Percentiles rank a stretch among this genome's conserved stretches.
These are phyloP conservation scores for Gulo gulo DNA, from an alignment of 2,113 vertebrate genomes.

Conservation along the genomic window DNA sequence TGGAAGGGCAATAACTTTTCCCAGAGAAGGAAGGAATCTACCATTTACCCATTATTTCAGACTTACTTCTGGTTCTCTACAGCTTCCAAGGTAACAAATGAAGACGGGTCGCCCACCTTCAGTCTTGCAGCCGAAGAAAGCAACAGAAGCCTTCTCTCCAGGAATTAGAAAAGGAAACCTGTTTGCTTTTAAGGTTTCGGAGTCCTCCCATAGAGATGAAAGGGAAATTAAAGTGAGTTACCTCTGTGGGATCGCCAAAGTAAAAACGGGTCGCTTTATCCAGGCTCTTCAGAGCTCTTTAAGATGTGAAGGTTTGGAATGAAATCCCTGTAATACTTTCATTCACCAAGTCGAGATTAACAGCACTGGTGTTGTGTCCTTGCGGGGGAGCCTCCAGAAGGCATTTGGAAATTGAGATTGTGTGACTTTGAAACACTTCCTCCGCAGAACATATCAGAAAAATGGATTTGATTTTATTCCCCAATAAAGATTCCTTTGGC, in stretches of 20 bases:
- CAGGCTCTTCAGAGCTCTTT: slow-evolving; percentile 13
- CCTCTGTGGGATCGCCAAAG: neutral
- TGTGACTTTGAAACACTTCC: slow-evolving; percentile 34
- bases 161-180: slow-evolving; percentile 38
- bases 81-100: slow-evolving; percentile 81
- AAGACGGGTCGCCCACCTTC: slow-evolving; percentile 69
- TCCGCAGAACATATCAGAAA: neutral
- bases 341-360: slow-evolving; percentile 67
- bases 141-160: slow-evolving; percentile 36
- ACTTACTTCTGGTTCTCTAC: slow-evolving; percentile 83
- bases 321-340: slow-evolving; percentile 55
- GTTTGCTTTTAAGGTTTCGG: slow-evolving; percentile 28
- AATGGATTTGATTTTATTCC: slow-evolving; percentile 21
- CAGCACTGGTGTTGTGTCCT: neutral
- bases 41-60: slow-evolving; percentile 74
- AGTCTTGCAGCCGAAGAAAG: neutral
- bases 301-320: neutral
- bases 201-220: slow-evolving; percentile 36
- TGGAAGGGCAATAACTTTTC: slow-evolving; percentile 72
- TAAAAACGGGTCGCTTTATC: neutral
- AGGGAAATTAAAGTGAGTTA: neutral
- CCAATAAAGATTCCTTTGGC: neutral
- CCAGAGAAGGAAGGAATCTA: slow-evolving; percentile 62
- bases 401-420: neutral
- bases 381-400: neutral